Conservation (phyloP, 1,140 invertebrate genomes). For the Diabrotica virgifera region DNA sequence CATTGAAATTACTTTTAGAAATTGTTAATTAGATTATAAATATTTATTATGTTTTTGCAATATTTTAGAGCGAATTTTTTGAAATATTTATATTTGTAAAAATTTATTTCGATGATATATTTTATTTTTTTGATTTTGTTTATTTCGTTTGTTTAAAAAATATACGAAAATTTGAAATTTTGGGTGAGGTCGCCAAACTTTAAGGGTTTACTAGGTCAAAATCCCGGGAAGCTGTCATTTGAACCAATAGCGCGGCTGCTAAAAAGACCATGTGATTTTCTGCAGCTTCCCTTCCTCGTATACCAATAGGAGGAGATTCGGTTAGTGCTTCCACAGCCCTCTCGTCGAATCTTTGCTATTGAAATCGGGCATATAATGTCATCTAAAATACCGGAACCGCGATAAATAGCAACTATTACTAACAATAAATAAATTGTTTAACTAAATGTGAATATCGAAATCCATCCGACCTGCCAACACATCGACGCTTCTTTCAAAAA, state of each 20-base stretch:
- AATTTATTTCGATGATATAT: too few species aligned
- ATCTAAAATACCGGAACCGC: not conserved
- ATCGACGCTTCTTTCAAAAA: not conserved
- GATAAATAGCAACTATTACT: not conserved
- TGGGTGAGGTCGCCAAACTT: conserved; percentile 41
- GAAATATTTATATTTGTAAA: too few species aligned
- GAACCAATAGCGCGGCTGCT: conserved; percentile 35
- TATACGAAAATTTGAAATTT: conserved; percentile 19
- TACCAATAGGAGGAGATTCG: conserved; percentile 9
- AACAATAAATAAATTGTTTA: not conserved
- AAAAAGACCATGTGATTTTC: conserved; percentile 38
- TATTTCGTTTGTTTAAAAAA: too few species aligned
- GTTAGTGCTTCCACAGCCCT: not conserved
- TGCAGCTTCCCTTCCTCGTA: conserved; percentile 45
- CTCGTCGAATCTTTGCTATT: conserved; percentile 1
- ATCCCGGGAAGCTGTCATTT: conserved; percentile 43
- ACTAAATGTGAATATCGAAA: not conserved
- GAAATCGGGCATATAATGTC: not conserved
- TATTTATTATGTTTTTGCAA: too few species aligned
- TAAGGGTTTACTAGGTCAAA: conserved; percentile 47
- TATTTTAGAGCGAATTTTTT: too few species aligned
- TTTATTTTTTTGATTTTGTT: too few species aligned
- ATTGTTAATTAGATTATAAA: too few species aligned
- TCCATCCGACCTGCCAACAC: not conserved
- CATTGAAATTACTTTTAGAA: too few species aligned